These are phyloP conservation scores for Caradrina kadenii DNA, from an alignment of 2,888 invertebrate genomes.

Conservation along the genomic window DNA sequence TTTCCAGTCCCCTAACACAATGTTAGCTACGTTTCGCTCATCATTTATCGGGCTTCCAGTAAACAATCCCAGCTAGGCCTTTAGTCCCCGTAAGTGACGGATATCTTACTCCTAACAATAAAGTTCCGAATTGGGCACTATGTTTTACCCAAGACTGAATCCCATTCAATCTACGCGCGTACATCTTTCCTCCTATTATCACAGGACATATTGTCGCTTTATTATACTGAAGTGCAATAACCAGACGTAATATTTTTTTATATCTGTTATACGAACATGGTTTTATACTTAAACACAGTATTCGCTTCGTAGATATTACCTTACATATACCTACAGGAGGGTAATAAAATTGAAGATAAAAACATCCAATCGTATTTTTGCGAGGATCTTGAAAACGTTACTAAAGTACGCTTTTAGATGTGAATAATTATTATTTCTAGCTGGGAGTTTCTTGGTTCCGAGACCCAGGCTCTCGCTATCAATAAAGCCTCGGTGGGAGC, in stretches of 20 bases:
- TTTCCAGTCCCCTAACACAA: constrained; percentile 35
- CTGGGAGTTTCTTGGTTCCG: constrained; percentile 58
- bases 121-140: constrained; percentile 36
- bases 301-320: constrained; percentile 59
- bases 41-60: constrained; percentile 50
- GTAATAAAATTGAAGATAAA: constrained; percentile 63
- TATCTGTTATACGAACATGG: constrained; percentile 62
- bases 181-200: constrained; percentile 48
- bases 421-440: constrained; percentile 73
- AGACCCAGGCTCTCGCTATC: constrained; percentile 65
- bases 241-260: constrained; percentile 65
- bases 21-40: constrained; percentile 30
- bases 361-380: constrained; percentile 58
- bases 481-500: constrained; percentile 71
- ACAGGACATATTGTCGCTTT: constrained; percentile 58
- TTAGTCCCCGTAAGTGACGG: constrained; percentile 42
- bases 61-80: constrained; percentile 41
- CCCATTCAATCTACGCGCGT: constrained; percentile 50
- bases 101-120: constrained; percentile 39
- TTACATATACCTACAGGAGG: constrained; percentile 59
- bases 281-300: constrained; percentile 65
- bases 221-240: constrained; percentile 59
- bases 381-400: constrained; percentile 50
- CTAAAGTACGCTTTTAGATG: constrained; percentile 64
- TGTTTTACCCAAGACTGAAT: constrained; percentile 47